Evolutionary conservation across 2,113 vertebrate species (phyloP), one percentile per base, ranked within the genome.

Genomic region (Nycticebus coucang): DNA sequence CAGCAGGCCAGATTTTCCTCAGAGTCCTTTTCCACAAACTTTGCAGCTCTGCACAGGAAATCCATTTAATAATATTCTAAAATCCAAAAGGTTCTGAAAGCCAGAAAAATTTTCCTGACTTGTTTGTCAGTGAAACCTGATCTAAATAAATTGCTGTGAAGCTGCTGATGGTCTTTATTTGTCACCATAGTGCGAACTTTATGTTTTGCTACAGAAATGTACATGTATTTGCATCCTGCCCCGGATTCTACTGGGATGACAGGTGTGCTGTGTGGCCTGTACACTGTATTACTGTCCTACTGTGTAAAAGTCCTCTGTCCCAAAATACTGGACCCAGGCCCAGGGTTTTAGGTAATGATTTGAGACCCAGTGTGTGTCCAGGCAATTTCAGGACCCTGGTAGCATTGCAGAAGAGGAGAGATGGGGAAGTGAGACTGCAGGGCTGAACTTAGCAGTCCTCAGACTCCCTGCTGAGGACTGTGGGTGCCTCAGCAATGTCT

Each of bases 401-500:
- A 53, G 78, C 15, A 8, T 77, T 41, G 66, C 30, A 19, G 14
- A 24, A 26, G 33, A 18, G 30, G 37, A 64, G 10, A 13, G 35
- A 0, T 0, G 0, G 72, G 4, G 19, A n/a, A 1, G 26, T 4
- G 2, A 30, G 57, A 26, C 26, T 33, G 26, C 26, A 30, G 37
- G 24, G 0, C 9, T 50, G 45, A 50, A 50, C 7, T 50, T 10
- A 50, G 45, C 45, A 50, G 45, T 50, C 45, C 8, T 50, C 8
- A 10, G 45, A 50, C 45, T 50, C 50, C 53, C 22, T 5, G 13
- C n/a, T 71, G 33, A 26, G 66, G 66, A n/a, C 15, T 17, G 21
- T 18, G 22, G 64, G 33, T 9, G 57, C 3, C 26, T 68, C 60
- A 24, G 53, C 15, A 71, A n/a, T 19, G 12, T 82, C 62, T 12